Evolutionary conservation across 1,140 invertebrate species (phyloP).

Genomic region (Phocides pigmalion): DNA sequence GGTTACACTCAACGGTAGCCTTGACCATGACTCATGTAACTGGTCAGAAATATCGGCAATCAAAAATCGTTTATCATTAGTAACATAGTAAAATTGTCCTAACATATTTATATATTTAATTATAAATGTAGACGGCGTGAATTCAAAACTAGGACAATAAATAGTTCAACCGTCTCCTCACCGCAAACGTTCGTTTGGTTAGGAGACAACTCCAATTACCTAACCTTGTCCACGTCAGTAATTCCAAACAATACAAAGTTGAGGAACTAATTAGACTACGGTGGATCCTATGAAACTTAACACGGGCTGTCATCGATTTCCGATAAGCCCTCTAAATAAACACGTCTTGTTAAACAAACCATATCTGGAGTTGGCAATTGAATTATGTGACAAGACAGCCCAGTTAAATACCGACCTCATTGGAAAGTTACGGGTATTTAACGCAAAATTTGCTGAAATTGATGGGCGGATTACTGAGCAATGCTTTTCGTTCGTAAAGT

Average conservation of each 20-base stretch:
- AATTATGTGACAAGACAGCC: conserved; percentile 5
- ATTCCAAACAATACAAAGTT: not conserved
- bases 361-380: conserved; percentile 21
- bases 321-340: conserved; percentile 33
- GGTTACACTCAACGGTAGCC: too few relatives aligned
- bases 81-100: too few relatives aligned
- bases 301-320: conserved; percentile 11
- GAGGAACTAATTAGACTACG: not conserved
- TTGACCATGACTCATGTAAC: too few relatives aligned
- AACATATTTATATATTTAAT: too few relatives aligned
- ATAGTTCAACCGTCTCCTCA: too few relatives aligned
- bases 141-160: too few relatives aligned
- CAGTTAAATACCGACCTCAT: conserved; percentile 1
- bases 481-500: not conserved
- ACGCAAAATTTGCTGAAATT: not conserved
- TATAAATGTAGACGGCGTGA: too few relatives aligned
- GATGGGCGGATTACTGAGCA: not conserved
- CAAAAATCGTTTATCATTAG: too few relatives aligned
- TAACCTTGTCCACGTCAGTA: too few relatives aligned
- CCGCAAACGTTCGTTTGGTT: too few relatives aligned
- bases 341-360: conserved; percentile 32
- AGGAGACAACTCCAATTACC: too few relatives aligned
- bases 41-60: too few relatives aligned
- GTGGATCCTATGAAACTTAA: not conserved
- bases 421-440: not conserved